A percentile compares a stretch with the other conserved stretches of the same genome.
Evolutionary conservation across 2,888 invertebrate species (phyloP).

Genomic region (Polymixis flavicincta): DNA sequence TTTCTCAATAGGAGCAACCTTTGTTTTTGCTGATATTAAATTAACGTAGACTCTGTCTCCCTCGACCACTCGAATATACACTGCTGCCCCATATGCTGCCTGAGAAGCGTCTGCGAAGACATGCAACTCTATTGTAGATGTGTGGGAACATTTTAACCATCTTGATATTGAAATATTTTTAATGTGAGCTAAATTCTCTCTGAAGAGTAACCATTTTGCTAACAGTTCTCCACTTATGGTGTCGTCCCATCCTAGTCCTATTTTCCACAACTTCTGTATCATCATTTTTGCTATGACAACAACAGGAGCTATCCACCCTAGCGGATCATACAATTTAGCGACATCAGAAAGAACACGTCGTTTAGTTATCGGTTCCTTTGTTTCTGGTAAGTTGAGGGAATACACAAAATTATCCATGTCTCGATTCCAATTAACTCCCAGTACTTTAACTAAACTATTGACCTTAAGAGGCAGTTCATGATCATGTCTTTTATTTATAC

Average conservation of each 20-base stretch:
- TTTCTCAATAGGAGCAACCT: constrained; percentile 13
- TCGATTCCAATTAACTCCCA: constrained; percentile 29
- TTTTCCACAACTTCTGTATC: constrained; percentile 24
- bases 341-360: constrained; percentile 19
- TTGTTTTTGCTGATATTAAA: too few species aligned
- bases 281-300: constrained; percentile 13
- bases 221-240: background rate
- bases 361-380: background rate
- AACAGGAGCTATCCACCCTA: constrained; percentile 37
- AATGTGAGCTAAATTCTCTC: background rate
- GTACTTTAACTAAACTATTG: constrained; percentile 17
- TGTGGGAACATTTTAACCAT: too few species aligned
- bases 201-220: too few species aligned
- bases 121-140: constrained; percentile 19
- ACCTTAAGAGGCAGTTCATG: constrained; percentile 11
- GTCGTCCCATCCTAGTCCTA: constrained; percentile 24
- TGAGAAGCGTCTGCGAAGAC: constrained; percentile 28
- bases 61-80: constrained; percentile 17
- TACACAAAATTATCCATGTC: constrained; percentile 14
- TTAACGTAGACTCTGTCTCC: constrained; percentile 1
- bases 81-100: constrained; percentile 21
- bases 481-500: background rate
- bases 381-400: background rate
- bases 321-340: constrained; percentile 11
- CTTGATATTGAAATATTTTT: too few species aligned